Conservation (phyloP, 2,113 vertebrate genomes). For the Centrocercus urophasianus region DNA sequence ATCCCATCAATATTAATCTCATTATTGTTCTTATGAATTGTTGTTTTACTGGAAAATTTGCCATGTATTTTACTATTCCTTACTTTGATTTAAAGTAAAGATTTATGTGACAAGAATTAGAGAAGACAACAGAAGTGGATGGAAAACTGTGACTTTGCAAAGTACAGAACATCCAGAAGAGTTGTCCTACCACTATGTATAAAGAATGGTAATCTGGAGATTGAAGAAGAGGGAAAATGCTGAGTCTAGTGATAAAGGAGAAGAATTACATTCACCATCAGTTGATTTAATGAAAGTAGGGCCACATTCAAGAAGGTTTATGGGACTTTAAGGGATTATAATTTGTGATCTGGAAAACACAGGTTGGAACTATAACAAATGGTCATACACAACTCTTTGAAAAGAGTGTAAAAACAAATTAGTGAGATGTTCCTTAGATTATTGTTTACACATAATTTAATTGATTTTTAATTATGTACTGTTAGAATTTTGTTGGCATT, state of each 20-base stretch:
- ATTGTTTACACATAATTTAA: conserved; percentile 12
- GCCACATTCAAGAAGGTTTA: conserved; percentile 7
- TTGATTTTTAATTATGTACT: conserved; percentile 36
- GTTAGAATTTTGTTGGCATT: neutral
- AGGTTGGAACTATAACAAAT: neutral
- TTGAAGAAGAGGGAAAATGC: neutral
- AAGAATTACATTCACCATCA: conserved; percentile 13
- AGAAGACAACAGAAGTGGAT: neutral
- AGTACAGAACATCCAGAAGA: neutral
- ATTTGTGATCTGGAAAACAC: neutral
- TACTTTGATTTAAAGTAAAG: neutral
- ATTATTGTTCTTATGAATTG: neutral
- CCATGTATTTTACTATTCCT: neutral
- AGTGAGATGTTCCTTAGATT: neutral
- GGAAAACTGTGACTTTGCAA: neutral
- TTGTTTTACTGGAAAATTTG: neutral
- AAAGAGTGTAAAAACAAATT: neutral
- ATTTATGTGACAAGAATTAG: neutral
- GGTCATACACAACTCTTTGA: neutral
- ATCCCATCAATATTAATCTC: neutral
- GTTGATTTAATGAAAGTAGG: neutral
- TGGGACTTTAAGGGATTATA: conserved; percentile 10
- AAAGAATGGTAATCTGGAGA: neutral
- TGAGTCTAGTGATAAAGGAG: neutral
- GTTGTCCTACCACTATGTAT: neutral